Base-by-base conservation (phyloP, 1,140 invertebrate species). In the Berghia stephanieae region DNA sequence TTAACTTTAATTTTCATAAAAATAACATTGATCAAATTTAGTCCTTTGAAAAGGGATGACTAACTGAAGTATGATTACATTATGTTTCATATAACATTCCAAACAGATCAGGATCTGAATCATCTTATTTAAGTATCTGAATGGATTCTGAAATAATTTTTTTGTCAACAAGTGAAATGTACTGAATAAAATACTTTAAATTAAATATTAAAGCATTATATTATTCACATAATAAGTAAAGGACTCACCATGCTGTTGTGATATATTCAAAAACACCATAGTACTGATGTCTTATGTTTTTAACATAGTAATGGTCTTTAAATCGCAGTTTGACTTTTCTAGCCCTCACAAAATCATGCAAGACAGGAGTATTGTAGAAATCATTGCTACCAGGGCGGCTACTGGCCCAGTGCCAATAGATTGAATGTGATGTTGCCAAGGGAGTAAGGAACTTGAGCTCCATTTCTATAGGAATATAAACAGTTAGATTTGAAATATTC, bases 351-450 rank as follows among this genome's bases (percentile, higher is more conserved):
- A 89, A 89, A 3, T 84, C 79, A 40, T 82, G 81, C 16, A 89
- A 80, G 40, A 82, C 85, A 60, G 84, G 84, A 34, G 83, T 86
- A 76, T 84, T 83, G 79, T 87, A 88, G 74, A 86, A 88, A 63
- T 88, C 82, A 69, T 82, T 84, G 63, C 84, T 83, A 3, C 86
- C 87, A 16, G 86, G 88, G 42, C 88, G 4, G 82, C 60, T 0
- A 87, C 83, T 10, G 87, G 87, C 85, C 83, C n/a, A 83, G 77
- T 8, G 86, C 79, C 68, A 89, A 77, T 2, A 89, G 69, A 38
- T 80, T 87, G 71, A 89, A 87, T 31, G 86, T 89, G 34, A 89
- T 86, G 77, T 85, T 88, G 18, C 86, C 88, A 42, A 82, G 80
- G 6, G 86, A 88, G 57, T 85, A 87, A 27, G 82, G 80, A 16